phyloP scores from a whole-genome alignment of 2,113 vertebrate genomes.

The Oxyruncus cristatus region DNA sequence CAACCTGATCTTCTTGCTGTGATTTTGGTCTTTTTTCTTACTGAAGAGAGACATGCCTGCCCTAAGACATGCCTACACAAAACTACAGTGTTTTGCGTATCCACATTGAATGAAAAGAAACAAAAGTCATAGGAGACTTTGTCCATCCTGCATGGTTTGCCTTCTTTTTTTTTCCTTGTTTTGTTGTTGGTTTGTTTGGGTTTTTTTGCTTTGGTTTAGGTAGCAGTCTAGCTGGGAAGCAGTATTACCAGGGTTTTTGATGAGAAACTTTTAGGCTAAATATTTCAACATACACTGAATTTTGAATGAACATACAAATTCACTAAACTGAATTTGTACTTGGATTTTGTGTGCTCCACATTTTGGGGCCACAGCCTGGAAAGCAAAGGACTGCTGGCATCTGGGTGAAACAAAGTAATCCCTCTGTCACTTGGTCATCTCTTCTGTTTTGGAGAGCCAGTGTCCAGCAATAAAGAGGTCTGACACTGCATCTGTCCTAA shows the following conservation, averaged over 20 bases:
- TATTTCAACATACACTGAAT: background rate
- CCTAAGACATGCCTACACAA: background rate
- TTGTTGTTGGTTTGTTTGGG: background rate
- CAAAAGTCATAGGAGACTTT: background rate
- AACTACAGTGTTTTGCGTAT: background rate
- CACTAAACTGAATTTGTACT: background rate
- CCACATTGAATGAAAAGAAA: background rate
- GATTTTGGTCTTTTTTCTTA: background rate
- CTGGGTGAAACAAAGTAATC: background rate
- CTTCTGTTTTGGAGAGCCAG: background rate
- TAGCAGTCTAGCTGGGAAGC: background rate
- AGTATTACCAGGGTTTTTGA: background rate
- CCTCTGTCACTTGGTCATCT: background rate
- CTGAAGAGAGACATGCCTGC: background rate
- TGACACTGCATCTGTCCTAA: background rate
- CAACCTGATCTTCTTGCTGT: background rate
- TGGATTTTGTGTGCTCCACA: background rate
- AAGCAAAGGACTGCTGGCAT: background rate
- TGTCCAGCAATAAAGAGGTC: background rate
- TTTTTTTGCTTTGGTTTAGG: background rate
- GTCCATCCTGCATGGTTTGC: background rate
- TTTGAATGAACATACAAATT: too few relatives aligned
- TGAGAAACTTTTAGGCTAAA: background rate
- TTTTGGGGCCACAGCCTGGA: background rate
- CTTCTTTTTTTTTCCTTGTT: background rate